Evolutionary conservation across 2,113 vertebrate genomes (phyloP), one percentile per base, ranked within the genome.

Genomic region (Atractosteus spatula): DNA sequence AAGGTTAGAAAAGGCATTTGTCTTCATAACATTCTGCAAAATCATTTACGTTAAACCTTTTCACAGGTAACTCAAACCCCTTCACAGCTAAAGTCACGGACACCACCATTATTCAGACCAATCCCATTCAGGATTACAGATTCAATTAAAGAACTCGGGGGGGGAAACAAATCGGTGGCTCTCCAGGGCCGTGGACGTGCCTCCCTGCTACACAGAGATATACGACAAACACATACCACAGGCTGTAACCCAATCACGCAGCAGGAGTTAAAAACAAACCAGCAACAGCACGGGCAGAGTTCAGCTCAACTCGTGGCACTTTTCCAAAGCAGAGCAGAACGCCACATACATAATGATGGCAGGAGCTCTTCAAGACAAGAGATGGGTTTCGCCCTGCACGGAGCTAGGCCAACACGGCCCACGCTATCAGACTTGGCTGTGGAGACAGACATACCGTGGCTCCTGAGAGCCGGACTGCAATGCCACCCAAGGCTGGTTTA

Each of bases 261-360:
- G 45, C 45, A 62, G 11, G 41, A 65, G 71, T 73, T 75, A 72
- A 77, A 77, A 79, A 72, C 75, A 72, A 74, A 74, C 72, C 29
- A 70, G 70, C 72, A 67, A 77, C 70, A 67, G 75, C 17, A 55
- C 42, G 54, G 41, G 62, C 62, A 69, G 62, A 69, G 67, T 16
- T 17, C 41, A 51, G 12, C 56, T 3, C 17, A 3, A 41, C 3
- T 29, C 29, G 29, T 75, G 74, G 68, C 71, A 8, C 12, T 68
- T 17, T 51, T 71, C 74, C 78, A 79, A 68, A 69, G 69, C 63
- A 66, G 70, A 74, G 67, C 29, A 65, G 71, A 42, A 41, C 41
- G 54, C 29, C 47, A 71, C 43, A 56, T 45, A 66, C 13, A 44
- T 61, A 13, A 61, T 70, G 76, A 78, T 74, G 63, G 64, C 62